Percentiles rank a stretch among this genome's conserved stretches.
Evolutionary conservation across 2,797 vertebrate species (phyloP).

Genomic region (Anguilla obscura): DNA sequence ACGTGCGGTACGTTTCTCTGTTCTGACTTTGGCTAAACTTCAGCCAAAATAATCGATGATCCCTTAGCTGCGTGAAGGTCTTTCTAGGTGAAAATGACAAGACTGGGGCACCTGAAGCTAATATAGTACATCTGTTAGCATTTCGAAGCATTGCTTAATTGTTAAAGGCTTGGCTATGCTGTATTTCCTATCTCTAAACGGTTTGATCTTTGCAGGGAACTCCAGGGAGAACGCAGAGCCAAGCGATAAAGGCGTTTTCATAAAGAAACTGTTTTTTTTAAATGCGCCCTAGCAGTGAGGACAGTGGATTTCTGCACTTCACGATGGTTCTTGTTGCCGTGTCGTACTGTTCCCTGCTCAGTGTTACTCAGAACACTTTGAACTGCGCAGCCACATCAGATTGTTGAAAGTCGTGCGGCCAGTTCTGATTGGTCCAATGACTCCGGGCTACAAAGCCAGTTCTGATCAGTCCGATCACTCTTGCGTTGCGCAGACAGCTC

Average conservation of each 20-base stretch:
- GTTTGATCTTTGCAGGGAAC: not conserved
- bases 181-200: not conserved
- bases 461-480: not conserved
- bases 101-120: not conserved
- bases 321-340: not conserved
- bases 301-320: not conserved
- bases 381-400: not conserved
- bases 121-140: not conserved
- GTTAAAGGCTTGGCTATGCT: not conserved
- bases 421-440: not conserved
- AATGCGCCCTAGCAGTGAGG: not conserved
- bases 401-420: not conserved
- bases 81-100: not conserved
- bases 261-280: not conserved
- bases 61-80: not conserved
- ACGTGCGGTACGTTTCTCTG: not conserved
- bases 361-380: not conserved
- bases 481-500: not conserved
- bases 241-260: not conserved
- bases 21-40: constrained; percentile 33
- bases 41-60: constrained; percentile 28
- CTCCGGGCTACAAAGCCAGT: not conserved
- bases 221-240: not conserved
- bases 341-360: not conserved
- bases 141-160: not conserved